phyloP scores from a whole-genome alignment of 30 jellyfish, hydroid and myxozoan genomes.

The Hydra vulgaris region DNA sequence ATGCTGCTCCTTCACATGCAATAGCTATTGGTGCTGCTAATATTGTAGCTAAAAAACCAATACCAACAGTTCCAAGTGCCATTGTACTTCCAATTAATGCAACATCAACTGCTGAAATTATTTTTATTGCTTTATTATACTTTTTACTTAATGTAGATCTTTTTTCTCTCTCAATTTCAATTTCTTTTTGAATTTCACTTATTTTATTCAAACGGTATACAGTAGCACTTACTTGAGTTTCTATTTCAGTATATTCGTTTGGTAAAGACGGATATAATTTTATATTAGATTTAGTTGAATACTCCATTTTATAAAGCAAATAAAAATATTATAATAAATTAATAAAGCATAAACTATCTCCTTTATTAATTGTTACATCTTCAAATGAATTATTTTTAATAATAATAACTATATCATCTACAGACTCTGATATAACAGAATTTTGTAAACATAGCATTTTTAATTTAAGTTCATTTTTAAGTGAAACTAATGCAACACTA shows the following conservation, averaged over 20 bases:
- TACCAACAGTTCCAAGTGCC: not conserved
- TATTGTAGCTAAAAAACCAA: not conserved
- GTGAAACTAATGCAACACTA: not conserved
- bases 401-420: too few species aligned
- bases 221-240: not conserved
- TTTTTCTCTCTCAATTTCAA: not conserved
- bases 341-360: not conserved
- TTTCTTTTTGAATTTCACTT: not conserved
- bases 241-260: not conserved
- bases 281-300: too few species aligned
- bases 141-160: not conserved
- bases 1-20: not conserved
- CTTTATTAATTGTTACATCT: not conserved
- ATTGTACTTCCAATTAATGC: not conserved
- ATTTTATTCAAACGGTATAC: not conserved
- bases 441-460: not conserved
- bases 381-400: too few species aligned
- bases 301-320: not conserved
- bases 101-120: not conserved
- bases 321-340: too few species aligned
- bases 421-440: not conserved
- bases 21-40: not conserved
- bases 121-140: not conserved
- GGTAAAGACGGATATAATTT: not conserved
- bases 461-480: not conserved